Evolutionary conservation across 2,888 invertebrate species (phyloP).

Genomic region (Euzophera pinguis): DNA sequence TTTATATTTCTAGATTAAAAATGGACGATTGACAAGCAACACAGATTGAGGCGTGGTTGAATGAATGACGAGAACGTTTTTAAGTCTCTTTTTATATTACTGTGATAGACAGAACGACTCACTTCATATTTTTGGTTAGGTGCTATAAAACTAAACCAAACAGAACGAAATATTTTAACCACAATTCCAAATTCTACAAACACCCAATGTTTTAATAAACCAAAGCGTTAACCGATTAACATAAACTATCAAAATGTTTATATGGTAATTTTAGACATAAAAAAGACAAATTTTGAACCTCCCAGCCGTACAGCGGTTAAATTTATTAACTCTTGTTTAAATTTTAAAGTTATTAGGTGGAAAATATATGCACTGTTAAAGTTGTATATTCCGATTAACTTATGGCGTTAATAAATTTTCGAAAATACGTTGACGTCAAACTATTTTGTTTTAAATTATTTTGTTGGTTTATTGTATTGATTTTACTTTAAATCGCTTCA

Average conservation of each 20-base stretch:
- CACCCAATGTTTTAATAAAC: slow-evolving; percentile 2
- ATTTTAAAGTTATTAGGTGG: slow-evolving; percentile 1
- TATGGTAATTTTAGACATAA: slow-evolving; percentile 7
- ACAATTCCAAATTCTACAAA: too few species aligned
- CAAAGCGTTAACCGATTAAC: background rate
- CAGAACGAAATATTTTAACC: too few species aligned
- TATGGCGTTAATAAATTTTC: background rate
- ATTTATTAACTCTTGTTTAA: slow-evolving; percentile 2
- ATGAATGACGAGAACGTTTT: too few species aligned
- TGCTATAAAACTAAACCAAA: too few species aligned
- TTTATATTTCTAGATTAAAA: too few species aligned
- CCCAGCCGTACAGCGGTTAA: background rate
- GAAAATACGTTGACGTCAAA: background rate
- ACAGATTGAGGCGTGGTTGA: too few species aligned
- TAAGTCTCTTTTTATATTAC: too few species aligned
- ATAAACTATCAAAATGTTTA: slow-evolving; percentile 8
- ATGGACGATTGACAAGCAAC: too few species aligned
- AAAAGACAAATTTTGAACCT: slow-evolving; percentile 8
- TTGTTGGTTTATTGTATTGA: background rate
- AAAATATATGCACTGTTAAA: slow-evolving; percentile 6
- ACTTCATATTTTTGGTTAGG: too few species aligned
- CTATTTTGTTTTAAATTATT: background rate
- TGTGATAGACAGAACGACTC: too few species aligned
- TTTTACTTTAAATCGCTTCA: background rate
- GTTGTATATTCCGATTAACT: background rate